phyloP scores from a whole-genome alignment of 2,113 vertebrate species.

The Caranx ignobilis region DNA sequence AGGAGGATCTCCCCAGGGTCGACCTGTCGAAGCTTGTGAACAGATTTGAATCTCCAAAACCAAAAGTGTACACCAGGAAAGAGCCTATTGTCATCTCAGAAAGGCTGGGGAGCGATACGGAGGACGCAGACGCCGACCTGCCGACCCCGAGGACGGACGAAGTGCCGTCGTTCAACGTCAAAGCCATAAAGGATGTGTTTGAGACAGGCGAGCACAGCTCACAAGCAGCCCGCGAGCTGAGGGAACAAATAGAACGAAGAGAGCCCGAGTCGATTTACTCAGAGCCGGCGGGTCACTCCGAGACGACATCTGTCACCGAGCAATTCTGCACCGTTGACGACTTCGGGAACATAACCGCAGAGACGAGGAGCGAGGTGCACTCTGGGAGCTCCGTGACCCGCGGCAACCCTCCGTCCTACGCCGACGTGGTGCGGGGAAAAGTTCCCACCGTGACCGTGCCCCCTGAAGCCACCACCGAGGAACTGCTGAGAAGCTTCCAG shows the following conservation, averaged over 20 bases:
- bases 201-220: conserved; percentile 85
- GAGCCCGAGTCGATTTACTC: conserved; percentile 58
- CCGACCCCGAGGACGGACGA: conserved; percentile 78
- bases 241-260: conserved; percentile 78
- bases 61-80: conserved; percentile 79
- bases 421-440: conserved; percentile 90
- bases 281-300: conserved; percentile 69
- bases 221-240: conserved; percentile 82
- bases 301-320: conserved; percentile 77
- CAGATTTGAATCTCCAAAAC: conserved; percentile 83
- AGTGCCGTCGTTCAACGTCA: conserved; percentile 81
- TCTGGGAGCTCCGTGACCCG: conserved; percentile 78
- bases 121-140: conserved; percentile 76
- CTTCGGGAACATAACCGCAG: conserved; percentile 78
- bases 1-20: conserved; percentile 83
- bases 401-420: conserved; percentile 90
- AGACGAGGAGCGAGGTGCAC: conserved; percentile 69
- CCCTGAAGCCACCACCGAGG: conserved; percentile 82
- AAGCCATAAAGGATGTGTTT: conserved; percentile 85
- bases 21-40: conserved; percentile 82
- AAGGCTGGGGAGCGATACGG: conserved; percentile 80
- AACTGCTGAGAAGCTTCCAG: conserved; percentile 88
- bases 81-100: conserved; percentile 83
- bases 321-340: conserved; percentile 82
- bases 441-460: conserved; percentile 81